Base-by-base conservation (phyloP, 2,113 vertebrate genomes). In the Anthoscopus minutus region DNA sequence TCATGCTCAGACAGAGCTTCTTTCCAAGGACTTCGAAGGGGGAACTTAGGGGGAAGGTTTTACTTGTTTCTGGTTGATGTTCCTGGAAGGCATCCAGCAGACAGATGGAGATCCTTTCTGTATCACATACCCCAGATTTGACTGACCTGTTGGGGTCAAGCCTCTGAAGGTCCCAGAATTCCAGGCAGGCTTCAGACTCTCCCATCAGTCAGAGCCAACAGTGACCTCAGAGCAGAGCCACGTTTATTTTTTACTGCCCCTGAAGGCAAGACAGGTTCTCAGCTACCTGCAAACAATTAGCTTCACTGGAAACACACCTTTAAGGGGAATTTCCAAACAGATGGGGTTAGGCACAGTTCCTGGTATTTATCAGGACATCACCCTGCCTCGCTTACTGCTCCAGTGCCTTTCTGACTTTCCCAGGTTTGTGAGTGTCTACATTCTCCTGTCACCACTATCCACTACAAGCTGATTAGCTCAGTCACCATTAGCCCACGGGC, bases 401-500 rank as follows among this genome's bases (percentile, higher is more conserved):
- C 61, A 78, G 30, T 56, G 45, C 17, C 31, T 33, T 89, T 40
- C n/a, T 45, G 61, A 65, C 24, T n/a, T 89, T 40, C 9, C 20
- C n/a, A 48, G n/a, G 4, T 64, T 71, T 67, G 27, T 22, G 81
- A 67, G 38, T 11, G 11, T 37, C 40, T 30, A 2, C 1, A 4
- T 25, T 80, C 7, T 69, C 40, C 61, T 76, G 53, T 71, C 72
- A 65, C 57, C 18, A 15, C 40, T 35, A 30, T 13, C 8, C 33
- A 54, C 38, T 53, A 78, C 17, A 23, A 65, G n/a, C 16, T 37
- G 42, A 72, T 64, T 17, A 60, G 15, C 44, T 54, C 0, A 0
- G 35, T 42, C 64, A 58, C 25, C 0, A 0, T 30, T 73, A 73
- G 64, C 19, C 38, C 51, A 44, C 2, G 2, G 81, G 19, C 23